A percentile compares a stretch with the other conserved stretches of the same genome.
phyloP scores from a whole-genome alignment of 2,888 invertebrate species.

The Cosmia pyralina region DNA sequence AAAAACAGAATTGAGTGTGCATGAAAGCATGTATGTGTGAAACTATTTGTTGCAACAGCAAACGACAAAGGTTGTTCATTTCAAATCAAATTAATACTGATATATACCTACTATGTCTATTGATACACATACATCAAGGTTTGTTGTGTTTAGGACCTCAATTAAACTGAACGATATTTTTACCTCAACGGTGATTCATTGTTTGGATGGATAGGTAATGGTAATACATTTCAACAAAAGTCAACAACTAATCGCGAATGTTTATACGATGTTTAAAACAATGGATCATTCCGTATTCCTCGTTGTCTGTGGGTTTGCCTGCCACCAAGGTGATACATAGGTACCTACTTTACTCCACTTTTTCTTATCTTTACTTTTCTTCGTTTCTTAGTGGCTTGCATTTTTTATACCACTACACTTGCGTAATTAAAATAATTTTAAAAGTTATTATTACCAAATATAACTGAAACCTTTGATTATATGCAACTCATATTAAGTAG shows the following conservation, averaged over 20 bases:
- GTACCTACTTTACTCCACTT: background rate
- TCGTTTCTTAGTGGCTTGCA: background rate
- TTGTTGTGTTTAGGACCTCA: slow-evolving; percentile 51
- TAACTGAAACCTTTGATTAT: too few relatives aligned
- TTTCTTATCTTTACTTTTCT: slow-evolving; percentile 1
- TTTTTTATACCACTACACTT: slow-evolving; percentile 3
- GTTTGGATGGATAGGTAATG: slow-evolving; percentile 69
- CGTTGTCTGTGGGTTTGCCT: slow-evolving; percentile 42
- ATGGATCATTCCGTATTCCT: slow-evolving; percentile 55
- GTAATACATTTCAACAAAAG: slow-evolving; percentile 74
- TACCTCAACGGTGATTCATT: slow-evolving; percentile 68
- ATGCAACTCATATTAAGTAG: background rate
- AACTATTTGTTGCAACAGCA: slow-evolving; percentile 9
- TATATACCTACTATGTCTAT: slow-evolving; percentile 12
- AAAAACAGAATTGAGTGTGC: background rate
- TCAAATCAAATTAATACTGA: slow-evolving; percentile 27
- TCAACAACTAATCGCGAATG: slow-evolving; percentile 68
- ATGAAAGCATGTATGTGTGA: background rate
- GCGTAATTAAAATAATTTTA: background rate
- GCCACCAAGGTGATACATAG: slow-evolving; percentile 25
- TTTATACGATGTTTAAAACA: slow-evolving; percentile 66
- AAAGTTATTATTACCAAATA: slow-evolving; percentile 3
- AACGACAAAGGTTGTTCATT: slow-evolving; percentile 11
- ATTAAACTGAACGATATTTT: slow-evolving; percentile 50
- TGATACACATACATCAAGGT: slow-evolving; percentile 43